phyloP scores from a whole-genome alignment of 2,113 vertebrate species.

The Mustelus asterias region DNA sequence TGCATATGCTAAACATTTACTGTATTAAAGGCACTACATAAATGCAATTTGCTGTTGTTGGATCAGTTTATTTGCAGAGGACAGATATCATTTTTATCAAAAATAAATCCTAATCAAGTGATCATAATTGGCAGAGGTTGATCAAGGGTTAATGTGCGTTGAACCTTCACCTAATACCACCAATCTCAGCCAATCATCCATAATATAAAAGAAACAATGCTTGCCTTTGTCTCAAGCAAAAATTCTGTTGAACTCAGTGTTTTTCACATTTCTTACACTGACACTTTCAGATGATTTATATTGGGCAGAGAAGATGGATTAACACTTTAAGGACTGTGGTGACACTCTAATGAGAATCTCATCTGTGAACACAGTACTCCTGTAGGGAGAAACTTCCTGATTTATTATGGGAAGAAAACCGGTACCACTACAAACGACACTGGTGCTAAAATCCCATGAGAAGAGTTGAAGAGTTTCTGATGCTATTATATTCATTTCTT shows the following conservation, averaged over 20 bases:
- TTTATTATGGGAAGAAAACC: conserved; percentile 14
- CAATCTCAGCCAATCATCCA: background rate
- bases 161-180: background rate
- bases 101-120: background rate
- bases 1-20: background rate
- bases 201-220: background rate
- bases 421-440: conserved; percentile 12
- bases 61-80: background rate
- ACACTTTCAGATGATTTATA: conserved; percentile 24
- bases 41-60: background rate
- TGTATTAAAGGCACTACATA: background rate
- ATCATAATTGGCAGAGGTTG: background rate
- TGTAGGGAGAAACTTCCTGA: conserved; percentile 22
- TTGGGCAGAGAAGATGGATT: conserved; percentile 9
- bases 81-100: background rate
- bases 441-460: conserved; percentile 12
- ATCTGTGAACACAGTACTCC: background rate
- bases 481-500: conserved; percentile 3
- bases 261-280: background rate
- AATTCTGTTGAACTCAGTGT: background rate
- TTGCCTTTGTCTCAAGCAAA: background rate
- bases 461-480: conserved; percentile 27
- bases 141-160: background rate
- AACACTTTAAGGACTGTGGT: conserved; percentile 31
- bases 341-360: conserved; percentile 30